A percentile compares a stretch with the other conserved stretches of the same genome.
Conservation (phyloP, 2,888 invertebrate species). For the Toxonevra muliebris region DNA sequence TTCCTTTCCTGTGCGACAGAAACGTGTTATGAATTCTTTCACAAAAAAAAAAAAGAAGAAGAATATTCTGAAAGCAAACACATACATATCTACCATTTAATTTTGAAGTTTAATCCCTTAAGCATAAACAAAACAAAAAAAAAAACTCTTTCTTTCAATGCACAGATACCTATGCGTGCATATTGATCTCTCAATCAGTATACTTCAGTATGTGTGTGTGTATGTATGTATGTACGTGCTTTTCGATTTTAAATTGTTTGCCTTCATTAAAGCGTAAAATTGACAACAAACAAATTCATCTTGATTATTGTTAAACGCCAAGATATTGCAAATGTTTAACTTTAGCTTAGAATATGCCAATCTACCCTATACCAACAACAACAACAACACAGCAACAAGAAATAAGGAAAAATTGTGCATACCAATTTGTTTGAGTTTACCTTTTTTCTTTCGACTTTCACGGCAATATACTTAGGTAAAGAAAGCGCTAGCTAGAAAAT, state of each 20-base stretch:
- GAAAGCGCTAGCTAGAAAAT: constrained; percentile 20
- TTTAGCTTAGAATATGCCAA: constrained; percentile 28
- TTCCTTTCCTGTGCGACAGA: too few relatives aligned
- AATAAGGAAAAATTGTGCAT: constrained; percentile 37
- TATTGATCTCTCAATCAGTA: too few relatives aligned
- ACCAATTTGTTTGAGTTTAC: constrained; percentile 49
- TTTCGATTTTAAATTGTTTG: constrained; percentile 45
- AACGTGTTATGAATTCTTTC: too few relatives aligned
- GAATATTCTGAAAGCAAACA: too few relatives aligned
- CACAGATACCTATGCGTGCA: too few relatives aligned
- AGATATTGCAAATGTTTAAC: constrained; percentile 32
- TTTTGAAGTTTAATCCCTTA: too few relatives aligned
- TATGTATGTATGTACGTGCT: too few relatives aligned
- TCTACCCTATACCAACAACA: constrained; percentile 20
- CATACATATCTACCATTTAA: too few relatives aligned
- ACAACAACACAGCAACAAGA: neutral
- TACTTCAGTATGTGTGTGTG: too few relatives aligned
- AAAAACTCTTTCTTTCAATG: too few relatives aligned
- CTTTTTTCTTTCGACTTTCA: constrained; percentile 31
- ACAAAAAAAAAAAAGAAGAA: too few relatives aligned
- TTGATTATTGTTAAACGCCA: constrained; percentile 52
- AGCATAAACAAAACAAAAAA: too few relatives aligned
- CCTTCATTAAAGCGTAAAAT: constrained; percentile 53
- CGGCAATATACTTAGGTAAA: constrained; percentile 22
- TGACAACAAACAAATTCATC: constrained; percentile 56